Evolutionary conservation across 2,797 vertebrate species (phyloP).

Genomic region (Danionella dracula): DNA sequence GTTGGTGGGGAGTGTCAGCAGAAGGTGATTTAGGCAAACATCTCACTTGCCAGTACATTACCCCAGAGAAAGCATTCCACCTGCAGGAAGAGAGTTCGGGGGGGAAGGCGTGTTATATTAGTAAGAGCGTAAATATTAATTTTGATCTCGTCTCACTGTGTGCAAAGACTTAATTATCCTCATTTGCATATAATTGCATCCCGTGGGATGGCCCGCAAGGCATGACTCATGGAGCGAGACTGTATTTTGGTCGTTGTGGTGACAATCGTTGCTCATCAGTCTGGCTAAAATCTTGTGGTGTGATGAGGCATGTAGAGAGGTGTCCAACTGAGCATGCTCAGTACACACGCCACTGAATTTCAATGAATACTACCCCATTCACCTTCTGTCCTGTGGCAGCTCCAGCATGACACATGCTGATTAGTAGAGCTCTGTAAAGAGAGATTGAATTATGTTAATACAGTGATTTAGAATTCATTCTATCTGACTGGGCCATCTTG

Average conservation of each 20-base stretch:
- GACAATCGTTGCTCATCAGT: constrained; percentile 22
- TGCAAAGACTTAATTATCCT: constrained; percentile 71
- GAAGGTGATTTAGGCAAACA: constrained; percentile 63
- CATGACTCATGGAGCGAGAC: constrained; percentile 28
- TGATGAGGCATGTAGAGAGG: constrained; percentile 9
- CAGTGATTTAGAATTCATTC: constrained; percentile 6
- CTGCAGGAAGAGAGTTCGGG: constrained; percentile 20
- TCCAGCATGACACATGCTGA: constrained; percentile 6
- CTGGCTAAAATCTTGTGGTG: constrained; percentile 23
- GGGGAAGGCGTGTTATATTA: constrained; percentile 42
- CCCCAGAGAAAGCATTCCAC: constrained; percentile 53
- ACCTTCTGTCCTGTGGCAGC: constrained; percentile 12
- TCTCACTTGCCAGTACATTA: constrained; percentile 70
- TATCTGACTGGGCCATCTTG: constrained; percentile 2
- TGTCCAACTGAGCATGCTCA: constrained; percentile 21
- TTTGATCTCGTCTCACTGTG: constrained; percentile 55
- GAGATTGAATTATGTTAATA: constrained; percentile 25
- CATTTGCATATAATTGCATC: constrained; percentile 68
- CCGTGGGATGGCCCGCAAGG: constrained; percentile 48
- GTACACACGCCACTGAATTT: constrained; percentile 11
- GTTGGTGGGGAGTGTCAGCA: constrained; percentile 40
- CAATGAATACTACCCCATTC: constrained; percentile 1
- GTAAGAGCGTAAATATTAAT: constrained; percentile 64
- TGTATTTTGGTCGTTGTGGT: constrained; percentile 37
- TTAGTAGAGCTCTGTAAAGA: constrained; percentile 10